Evolutionary conservation across 1,140 invertebrate genomes (phyloP).

Genomic region (Lysiphlebus fabarum): DNA sequence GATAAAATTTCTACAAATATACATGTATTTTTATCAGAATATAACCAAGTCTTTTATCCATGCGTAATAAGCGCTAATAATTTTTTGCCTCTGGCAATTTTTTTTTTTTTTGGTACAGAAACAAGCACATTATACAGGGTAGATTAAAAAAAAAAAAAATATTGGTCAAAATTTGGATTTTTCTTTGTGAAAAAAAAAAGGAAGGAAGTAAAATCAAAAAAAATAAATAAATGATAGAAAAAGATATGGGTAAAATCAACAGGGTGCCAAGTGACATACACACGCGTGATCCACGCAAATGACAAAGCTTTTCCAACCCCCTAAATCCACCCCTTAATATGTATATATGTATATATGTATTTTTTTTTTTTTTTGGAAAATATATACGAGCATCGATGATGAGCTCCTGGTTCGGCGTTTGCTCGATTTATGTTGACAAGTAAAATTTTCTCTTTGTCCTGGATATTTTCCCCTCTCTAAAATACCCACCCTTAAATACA

Average conservation of each 20-base stretch:
- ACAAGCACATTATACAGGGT: no score
- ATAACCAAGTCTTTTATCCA: constrained; percentile 12
- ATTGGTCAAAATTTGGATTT: neutral
- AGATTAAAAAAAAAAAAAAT: no score
- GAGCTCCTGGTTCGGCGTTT: neutral
- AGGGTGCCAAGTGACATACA: constrained; percentile 2
- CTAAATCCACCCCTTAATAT: no score
- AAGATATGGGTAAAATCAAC: neutral
- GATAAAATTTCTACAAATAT: no score
- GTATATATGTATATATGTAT: no score
- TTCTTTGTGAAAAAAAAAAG: constrained; percentile 13
- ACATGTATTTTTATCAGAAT: no score
- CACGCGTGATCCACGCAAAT: constrained; percentile 1
- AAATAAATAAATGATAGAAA: neutral
- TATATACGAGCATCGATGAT: neutral
- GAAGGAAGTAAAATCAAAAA: constrained; percentile 10
- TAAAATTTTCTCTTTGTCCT: constrained; percentile 10
- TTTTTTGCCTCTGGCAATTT: constrained; percentile 19
- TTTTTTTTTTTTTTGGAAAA: no score
- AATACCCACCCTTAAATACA: neutral
- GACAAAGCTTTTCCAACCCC: no score
- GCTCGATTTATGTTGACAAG: constrained; percentile 11
- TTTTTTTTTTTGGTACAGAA: no score
- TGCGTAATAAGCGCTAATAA: constrained; percentile 33
- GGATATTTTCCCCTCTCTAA: constrained; percentile 3